phyloP scores from a whole-genome alignment of 2,797 vertebrate genomes.

The Percopsis omiscomaycus region DNA sequence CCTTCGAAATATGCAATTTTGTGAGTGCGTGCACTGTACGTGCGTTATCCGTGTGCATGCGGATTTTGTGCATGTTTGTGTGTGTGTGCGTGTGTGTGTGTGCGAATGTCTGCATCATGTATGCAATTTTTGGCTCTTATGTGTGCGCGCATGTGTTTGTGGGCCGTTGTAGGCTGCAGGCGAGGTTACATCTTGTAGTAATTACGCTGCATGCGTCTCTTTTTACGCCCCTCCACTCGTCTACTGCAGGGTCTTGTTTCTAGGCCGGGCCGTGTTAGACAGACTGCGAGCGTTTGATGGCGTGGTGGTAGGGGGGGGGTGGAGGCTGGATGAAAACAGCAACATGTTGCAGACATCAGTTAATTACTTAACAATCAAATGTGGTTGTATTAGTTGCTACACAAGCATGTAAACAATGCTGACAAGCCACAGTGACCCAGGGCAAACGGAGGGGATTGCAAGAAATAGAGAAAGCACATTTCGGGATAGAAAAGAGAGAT shows the following conservation, averaged over 20 bases:
- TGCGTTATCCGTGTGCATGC: neutral
- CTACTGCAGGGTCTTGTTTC: constrained; percentile 69
- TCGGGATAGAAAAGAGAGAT: too few species aligned
- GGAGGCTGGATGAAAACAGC: constrained; percentile 41
- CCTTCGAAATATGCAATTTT: neutral
- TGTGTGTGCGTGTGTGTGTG: neutral
- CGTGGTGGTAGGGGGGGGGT: constrained; percentile 44
- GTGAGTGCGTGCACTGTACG: neutral
- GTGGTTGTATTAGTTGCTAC: constrained; percentile 47
- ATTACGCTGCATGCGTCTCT: constrained; percentile 74
- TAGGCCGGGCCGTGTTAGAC: constrained; percentile 61
- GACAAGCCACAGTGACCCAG: constrained; percentile 41
- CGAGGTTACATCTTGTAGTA: constrained; percentile 78
- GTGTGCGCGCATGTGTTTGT: constrained; percentile 18
- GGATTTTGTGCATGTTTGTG: neutral
- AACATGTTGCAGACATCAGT: constrained; percentile 62
- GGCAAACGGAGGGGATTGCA: constrained; percentile 8
- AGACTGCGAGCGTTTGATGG: constrained; percentile 62
- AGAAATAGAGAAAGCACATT: constrained; percentile 1
- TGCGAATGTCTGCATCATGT: neutral
- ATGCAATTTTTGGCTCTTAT: neutral
- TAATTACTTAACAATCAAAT: constrained; percentile 58
- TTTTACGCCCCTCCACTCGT: constrained; percentile 63
- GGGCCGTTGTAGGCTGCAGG: constrained; percentile 61
- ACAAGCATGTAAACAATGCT: constrained; percentile 41